These are phyloP conservation scores for Zaprionus capensis DNA, from an alignment of 1,140 invertebrate genomes.

Conservation along the genomic window DNA sequence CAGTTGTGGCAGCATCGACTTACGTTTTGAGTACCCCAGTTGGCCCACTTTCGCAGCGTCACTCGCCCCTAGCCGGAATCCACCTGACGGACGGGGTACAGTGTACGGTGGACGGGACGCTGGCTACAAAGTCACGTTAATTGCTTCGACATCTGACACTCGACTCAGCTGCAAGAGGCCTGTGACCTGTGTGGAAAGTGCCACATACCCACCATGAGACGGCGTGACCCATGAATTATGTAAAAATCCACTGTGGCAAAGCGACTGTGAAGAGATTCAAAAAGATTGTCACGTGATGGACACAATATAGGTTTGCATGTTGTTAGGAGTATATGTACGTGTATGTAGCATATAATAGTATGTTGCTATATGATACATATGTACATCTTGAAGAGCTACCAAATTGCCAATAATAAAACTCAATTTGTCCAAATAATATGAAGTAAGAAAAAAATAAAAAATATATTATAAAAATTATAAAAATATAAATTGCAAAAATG, in stretches of 20 bases:
- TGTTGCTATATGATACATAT: background rate
- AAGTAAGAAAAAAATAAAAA: background rate
- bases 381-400: background rate
- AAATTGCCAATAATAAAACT: too few relatives aligned
- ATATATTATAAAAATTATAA: background rate
- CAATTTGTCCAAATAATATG: too few relatives aligned
- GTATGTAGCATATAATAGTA: background rate
- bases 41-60: conserved; percentile 24
- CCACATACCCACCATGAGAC: background rate
- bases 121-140: conserved; percentile 63
- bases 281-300: background rate
- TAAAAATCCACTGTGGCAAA: background rate
- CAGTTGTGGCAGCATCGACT: conserved; percentile 25
- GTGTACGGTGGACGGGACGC: background rate
- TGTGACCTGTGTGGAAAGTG: conserved; percentile 20
- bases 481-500: too few relatives aligned
- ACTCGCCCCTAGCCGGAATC: background rate
- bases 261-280: background rate
- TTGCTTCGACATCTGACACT: conserved; percentile 70
- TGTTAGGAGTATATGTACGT: background rate
- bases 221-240: background rate
- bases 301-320: background rate
- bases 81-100: background rate
- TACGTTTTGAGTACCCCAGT: conserved; percentile 22
- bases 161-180: conserved; percentile 17